Conservation (phyloP, 2,113 vertebrate genomes). For the Nesoenas mayeri region DNA sequence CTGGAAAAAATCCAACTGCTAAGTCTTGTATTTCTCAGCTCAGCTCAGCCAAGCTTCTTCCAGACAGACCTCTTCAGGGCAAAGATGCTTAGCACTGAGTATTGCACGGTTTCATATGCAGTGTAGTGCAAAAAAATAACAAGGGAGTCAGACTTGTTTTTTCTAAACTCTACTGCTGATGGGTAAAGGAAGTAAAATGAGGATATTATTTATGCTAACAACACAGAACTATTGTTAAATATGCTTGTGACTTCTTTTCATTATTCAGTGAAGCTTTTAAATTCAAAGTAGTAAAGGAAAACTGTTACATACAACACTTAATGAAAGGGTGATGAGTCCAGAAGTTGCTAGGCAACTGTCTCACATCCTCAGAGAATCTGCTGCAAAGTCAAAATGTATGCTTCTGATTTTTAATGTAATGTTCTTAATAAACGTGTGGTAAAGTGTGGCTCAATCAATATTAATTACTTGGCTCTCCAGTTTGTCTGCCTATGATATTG, state of each 20-base stretch:
- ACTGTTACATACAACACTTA: constrained; percentile 46
- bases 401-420: constrained; percentile 40
- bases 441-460: constrained; percentile 40
- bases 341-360: constrained; percentile 27
- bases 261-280: constrained; percentile 55
- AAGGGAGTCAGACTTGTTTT: constrained; percentile 13
- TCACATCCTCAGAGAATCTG: constrained; percentile 38
- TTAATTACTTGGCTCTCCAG: constrained; percentile 22
- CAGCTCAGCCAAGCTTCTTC: background rate
- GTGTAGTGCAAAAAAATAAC: background rate
- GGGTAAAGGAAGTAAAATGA: constrained; percentile 58
- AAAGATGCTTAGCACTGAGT: constrained; percentile 13
- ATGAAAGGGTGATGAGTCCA: constrained; percentile 40
- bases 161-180: constrained; percentile 23
- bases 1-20: background rate
- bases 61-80: constrained; percentile 21
- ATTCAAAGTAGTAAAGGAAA: constrained; percentile 53
- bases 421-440: constrained; percentile 27
- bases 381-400: constrained; percentile 46
- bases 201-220: constrained; percentile 54
- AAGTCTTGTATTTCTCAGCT: background rate
- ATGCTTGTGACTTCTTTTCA: constrained; percentile 31
- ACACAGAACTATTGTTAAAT: constrained; percentile 37
- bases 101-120: background rate
- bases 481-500: constrained; percentile 1